Percentiles rank a stretch among this genome's conserved stretches.
phyloP scores from a whole-genome alignment of 2,797 vertebrate genomes.

The Enteromius treurensis region DNA sequence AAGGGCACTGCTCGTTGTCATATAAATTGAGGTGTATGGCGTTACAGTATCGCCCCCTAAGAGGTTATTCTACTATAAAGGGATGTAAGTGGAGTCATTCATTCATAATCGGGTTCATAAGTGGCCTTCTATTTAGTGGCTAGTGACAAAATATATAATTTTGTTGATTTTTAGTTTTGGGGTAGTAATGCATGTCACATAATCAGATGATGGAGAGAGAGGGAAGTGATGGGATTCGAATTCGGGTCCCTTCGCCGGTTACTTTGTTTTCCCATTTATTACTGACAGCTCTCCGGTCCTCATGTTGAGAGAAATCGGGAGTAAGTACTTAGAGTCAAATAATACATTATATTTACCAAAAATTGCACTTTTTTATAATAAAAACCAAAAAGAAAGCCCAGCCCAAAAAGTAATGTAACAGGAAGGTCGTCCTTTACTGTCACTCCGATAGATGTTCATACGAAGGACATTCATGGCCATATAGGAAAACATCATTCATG shows the following conservation, averaged over 20 bases:
- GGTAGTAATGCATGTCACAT: background rate
- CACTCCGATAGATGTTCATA: constrained; percentile 17
- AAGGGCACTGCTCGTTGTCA: constrained; percentile 36
- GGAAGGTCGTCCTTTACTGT: constrained; percentile 26
- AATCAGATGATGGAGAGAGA: background rate
- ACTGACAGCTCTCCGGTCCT: background rate
- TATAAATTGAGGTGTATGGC: background rate
- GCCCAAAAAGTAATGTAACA: too few species aligned
- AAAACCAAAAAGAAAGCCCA: background rate
- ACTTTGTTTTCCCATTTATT: background rate
- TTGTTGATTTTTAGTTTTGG: background rate
- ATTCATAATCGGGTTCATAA: background rate
- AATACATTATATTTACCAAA: background rate
- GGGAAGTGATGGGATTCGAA: too few species aligned
- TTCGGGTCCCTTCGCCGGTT: background rate
- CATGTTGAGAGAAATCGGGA: too few species aligned
- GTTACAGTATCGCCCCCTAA: background rate
- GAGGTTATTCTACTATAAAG: background rate
- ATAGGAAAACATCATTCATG: constrained; percentile 28
- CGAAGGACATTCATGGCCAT: constrained; percentile 33
- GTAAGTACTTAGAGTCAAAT: too few species aligned
- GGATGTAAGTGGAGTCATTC: background rate
- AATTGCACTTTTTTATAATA: background rate
- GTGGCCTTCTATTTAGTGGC: background rate
- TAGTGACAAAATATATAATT: background rate